A percentile compares a stretch with the other conserved stretches of the same genome.
Conservation (phyloP, 2,888 invertebrate species). For the Dynastes grantii region DNA sequence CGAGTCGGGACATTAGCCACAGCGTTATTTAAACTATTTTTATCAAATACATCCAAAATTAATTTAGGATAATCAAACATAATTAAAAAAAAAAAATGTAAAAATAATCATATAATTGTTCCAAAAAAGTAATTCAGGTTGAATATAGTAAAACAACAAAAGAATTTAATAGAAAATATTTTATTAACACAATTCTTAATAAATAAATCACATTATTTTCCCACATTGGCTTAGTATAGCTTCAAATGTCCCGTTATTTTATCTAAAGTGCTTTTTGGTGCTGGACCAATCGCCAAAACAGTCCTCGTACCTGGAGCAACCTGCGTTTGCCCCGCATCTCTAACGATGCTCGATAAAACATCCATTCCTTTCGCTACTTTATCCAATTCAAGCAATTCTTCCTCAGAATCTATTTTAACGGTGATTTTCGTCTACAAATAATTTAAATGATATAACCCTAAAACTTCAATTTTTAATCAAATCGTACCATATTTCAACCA, state of each 20-base stretch:
- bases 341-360: constrained; percentile 82
- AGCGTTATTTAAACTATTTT: no score
- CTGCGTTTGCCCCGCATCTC: constrained; percentile 96
- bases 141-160: not conserved
- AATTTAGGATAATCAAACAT: no score
- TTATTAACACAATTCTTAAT: constrained; percentile 2
- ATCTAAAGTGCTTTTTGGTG: constrained; percentile 83
- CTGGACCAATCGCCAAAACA: constrained; percentile 95
- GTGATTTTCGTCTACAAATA: constrained; percentile 83
- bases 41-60: no score
- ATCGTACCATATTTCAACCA: constrained; percentile 71
- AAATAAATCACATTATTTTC: constrained; percentile 6
- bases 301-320: constrained; percentile 91
- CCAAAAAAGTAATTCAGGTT: not conserved
- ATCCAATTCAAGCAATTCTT: constrained; percentile 80
- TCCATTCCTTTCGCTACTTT: constrained; percentile 80
- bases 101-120: not conserved
- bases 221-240: constrained; percentile 77
- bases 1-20: no score
- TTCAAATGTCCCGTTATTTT: constrained; percentile 91
- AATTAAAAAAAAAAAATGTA: no score
- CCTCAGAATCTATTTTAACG: constrained; percentile 85
- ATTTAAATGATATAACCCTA: not conserved
- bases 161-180: constrained; percentile 2
- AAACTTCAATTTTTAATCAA: not conserved